Percentiles rank a stretch among this genome's conserved stretches.
Conservation (phyloP, 2,888 invertebrate species). For the Cyaniris semiargus region DNA sequence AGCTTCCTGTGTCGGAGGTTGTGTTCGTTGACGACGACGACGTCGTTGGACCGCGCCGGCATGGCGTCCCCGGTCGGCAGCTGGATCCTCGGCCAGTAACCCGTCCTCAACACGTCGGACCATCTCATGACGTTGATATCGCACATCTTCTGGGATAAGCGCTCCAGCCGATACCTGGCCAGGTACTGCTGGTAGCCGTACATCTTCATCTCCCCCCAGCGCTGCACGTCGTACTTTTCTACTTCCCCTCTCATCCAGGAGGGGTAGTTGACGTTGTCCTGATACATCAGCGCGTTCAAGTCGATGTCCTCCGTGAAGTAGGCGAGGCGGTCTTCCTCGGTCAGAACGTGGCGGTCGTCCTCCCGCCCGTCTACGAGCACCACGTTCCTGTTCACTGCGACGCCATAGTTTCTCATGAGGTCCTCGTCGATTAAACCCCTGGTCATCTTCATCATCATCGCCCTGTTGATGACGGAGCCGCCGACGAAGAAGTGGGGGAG, state of each 20-base stretch:
- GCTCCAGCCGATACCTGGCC: slow-evolving; percentile 79
- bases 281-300: slow-evolving; percentile 85
- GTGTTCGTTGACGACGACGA: slow-evolving; percentile 51
- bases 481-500: slow-evolving; percentile 88
- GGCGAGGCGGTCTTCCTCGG: slow-evolving; percentile 81
- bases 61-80: slow-evolving; percentile 79
- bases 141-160: slow-evolving; percentile 72
- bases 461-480: slow-evolving; percentile 84
- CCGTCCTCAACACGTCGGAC: slow-evolving; percentile 64
- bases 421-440: slow-evolving; percentile 78
- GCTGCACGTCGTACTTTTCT: slow-evolving; percentile 68
- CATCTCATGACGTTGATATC: slow-evolving; percentile 72
- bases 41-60: slow-evolving; percentile 76
- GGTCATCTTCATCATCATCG: slow-evolving; percentile 82
- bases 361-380: slow-evolving; percentile 85
- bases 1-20: slow-evolving; percentile 56
- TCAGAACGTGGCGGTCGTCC: slow-evolving; percentile 77
- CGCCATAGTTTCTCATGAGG: slow-evolving; percentile 75
- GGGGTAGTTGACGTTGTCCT: slow-evolving; percentile 84
- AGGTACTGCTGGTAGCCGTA: slow-evolving; percentile 83
- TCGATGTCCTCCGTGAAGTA: slow-evolving; percentile 90
- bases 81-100: slow-evolving; percentile 82
- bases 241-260: slow-evolving; percentile 83
- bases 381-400: slow-evolving; percentile 74
- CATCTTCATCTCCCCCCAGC: slow-evolving; percentile 80